Evolutionary conservation across 2,888 invertebrate species (phyloP), one percentile per base, ranked within the genome.

Genomic region (Heteromurus nitidus): DNA sequence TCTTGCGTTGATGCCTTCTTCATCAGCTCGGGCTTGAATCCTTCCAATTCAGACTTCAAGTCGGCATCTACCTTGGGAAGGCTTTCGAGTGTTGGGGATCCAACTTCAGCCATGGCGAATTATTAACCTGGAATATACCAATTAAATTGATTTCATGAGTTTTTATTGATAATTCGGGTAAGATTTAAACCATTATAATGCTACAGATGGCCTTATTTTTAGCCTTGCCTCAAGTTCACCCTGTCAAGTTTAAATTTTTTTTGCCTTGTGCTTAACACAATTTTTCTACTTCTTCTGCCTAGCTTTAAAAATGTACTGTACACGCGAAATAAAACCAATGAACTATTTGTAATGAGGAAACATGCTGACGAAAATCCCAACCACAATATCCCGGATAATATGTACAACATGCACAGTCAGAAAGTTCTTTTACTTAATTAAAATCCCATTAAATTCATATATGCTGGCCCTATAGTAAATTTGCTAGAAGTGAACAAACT

Each of bases 1-100:
- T 97, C 97, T 86, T 95, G 93, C 77, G 96, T 97, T 88, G 94
- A 94, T 9, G 96, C 95, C 89, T 95, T 95, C 89, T 95, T 95
- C 90, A 98, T 92, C 88, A 95, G 94, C 88, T 93, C 93, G 82
- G 95, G 93, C 90, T 96, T 95, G 92, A 98, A 98, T 68, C 94
- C 94, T 90, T 96, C 95, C 88, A 98, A 92, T 91, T 97, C 96
- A 89, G 93, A 95, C 91, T 97, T 97, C 86, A 97, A 92, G 90
- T 95, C 95, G 76, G 92, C 92, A 87, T 95, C 95, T 86, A 97
- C 96, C 92, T 96, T 95, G 87, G 96, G 96, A 88, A 96, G 92
- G 91, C 96, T 95, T 91, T 96, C 96, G 87, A 96, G 92, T 89
- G 94, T 93, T 90, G 95, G 94, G 88, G 93, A 91, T 87, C 92